A percentile compares a stretch with the other conserved stretches of the same genome.
These are phyloP conservation scores for Pandemis corylana DNA, from an alignment of 2,888 invertebrate genomes.

Conservation along the genomic window DNA sequence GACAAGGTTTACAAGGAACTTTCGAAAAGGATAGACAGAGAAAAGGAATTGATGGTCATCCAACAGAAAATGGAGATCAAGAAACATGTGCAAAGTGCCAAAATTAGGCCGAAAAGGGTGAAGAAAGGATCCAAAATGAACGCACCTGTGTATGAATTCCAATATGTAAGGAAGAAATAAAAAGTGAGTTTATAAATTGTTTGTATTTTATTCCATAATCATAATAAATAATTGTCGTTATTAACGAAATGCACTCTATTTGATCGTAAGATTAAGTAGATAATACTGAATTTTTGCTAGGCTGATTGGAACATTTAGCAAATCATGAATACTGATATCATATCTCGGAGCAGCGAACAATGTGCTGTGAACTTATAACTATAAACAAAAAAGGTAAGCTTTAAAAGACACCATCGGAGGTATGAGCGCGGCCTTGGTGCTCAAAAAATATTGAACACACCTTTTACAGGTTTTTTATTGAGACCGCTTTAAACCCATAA, in stretches of 20 bases:
- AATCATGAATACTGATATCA: not conserved
- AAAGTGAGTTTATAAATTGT: conserved; percentile 43
- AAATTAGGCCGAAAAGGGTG: conserved; percentile 87
- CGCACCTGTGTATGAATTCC: conserved; percentile 92
- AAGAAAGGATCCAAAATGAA: conserved; percentile 86
- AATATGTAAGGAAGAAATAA: conserved; percentile 92
- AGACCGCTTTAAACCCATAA: too few species aligned
- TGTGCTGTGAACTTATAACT: not conserved
- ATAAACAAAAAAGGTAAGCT: not conserved
- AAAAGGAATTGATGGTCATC: conserved; percentile 89
- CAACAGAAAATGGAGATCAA: conserved; percentile 92
- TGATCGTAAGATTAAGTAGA: conserved; percentile 16
- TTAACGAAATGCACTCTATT: conserved; percentile 41
- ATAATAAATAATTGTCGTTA: conserved; percentile 52
- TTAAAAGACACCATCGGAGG: not conserved
- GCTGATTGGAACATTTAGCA: conserved; percentile 7
- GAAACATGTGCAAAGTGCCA: conserved; percentile 86
- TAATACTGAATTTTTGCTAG: conserved; percentile 40
- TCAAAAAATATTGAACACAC: not conserved
- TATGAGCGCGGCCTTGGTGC: not conserved
- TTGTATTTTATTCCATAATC: conserved; percentile 45
- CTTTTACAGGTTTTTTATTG: not conserved
- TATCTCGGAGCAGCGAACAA: not conserved
- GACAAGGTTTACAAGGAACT: conserved; percentile 90
- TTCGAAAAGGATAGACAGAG: conserved; percentile 90